A percentile compares a stretch with the other conserved stretches of the same genome.
Conservation (phyloP, 2,888 invertebrate species). For the Thysanoteuthis rhombus region DNA sequence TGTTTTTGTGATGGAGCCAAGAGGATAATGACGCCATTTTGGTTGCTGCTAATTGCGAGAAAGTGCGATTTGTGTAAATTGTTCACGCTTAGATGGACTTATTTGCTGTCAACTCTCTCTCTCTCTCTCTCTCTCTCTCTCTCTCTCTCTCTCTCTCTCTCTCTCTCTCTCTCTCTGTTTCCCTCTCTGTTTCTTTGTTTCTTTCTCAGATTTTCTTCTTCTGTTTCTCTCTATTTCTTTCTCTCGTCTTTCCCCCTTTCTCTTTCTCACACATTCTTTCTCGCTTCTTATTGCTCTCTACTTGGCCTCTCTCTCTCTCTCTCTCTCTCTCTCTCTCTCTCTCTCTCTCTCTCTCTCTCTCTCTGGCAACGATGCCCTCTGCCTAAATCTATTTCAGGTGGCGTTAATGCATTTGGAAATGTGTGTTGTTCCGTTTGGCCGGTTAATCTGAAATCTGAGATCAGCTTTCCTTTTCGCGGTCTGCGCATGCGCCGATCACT, state of each 20-base stretch:
- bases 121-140: neutral
- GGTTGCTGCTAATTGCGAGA: neutral
- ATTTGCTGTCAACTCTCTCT: neutral
- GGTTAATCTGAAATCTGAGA: neutral
- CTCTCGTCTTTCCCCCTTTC: neutral
- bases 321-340: constrained; percentile 18
- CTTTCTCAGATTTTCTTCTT: neutral
- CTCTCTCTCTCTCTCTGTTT: no score
- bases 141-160: constrained; percentile 19
- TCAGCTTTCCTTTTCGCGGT: neutral
- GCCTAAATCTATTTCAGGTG: neutral
- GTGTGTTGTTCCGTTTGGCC: neutral
- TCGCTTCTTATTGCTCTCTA: neutral
- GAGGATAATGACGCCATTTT: neutral
- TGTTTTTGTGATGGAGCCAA: neutral
- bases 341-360: neutral
- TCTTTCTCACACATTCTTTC: no score
- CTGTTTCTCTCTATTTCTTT: neutral
- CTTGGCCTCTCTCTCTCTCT: neutral
- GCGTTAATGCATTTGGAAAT: neutral
- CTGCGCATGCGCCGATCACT: neutral
- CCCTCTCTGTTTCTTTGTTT: neutral
- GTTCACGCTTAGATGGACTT: neutral
- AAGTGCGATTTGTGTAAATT: neutral
- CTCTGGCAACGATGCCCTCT: neutral